phyloP scores from a whole-genome alignment of 1,140 invertebrate species.

The Zaprionus ghesquierei region DNA sequence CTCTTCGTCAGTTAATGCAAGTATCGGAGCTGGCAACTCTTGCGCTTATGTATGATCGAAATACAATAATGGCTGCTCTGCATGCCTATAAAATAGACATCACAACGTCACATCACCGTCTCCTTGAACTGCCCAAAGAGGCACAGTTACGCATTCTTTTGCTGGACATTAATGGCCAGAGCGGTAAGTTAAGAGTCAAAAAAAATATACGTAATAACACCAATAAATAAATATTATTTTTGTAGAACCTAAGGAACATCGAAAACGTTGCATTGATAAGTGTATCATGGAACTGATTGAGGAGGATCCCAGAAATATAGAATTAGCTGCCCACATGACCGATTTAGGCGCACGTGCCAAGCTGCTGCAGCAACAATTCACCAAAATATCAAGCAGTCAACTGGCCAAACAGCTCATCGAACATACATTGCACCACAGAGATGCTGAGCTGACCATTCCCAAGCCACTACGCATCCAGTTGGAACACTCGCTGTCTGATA shows the following conservation, averaged over 20 bases:
- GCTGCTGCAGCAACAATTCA: conserved; percentile 80
- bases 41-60: conserved; percentile 83
- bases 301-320: conserved; percentile 60
- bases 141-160: conserved; percentile 55
- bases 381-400: conserved; percentile 64
- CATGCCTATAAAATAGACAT: conserved; percentile 75
- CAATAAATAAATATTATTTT: neutral
- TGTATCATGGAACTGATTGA: conserved; percentile 51
- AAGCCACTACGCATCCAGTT: conserved; percentile 58
- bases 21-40: conserved; percentile 72
- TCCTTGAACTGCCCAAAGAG: conserved; percentile 15
- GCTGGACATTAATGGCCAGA: conserved; percentile 48
- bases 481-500: conserved; percentile 82
- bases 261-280: conserved; percentile 30
- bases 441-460: conserved; percentile 67
- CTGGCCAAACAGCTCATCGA: conserved; percentile 72
- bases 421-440: conserved; percentile 60
- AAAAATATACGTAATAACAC: neutral
- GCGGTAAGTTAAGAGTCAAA: conserved; percentile 21
- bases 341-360: conserved; percentile 70
- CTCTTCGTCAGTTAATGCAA: conserved; percentile 82
- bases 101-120: conserved; percentile 3
- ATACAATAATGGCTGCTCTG: conserved; percentile 83
- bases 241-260: conserved; percentile 17
- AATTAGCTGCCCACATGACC: conserved; percentile 49